Evolutionary conservation across 2,888 invertebrate genomes (phyloP).

Genomic region (Drosophila neutralis): DNA sequence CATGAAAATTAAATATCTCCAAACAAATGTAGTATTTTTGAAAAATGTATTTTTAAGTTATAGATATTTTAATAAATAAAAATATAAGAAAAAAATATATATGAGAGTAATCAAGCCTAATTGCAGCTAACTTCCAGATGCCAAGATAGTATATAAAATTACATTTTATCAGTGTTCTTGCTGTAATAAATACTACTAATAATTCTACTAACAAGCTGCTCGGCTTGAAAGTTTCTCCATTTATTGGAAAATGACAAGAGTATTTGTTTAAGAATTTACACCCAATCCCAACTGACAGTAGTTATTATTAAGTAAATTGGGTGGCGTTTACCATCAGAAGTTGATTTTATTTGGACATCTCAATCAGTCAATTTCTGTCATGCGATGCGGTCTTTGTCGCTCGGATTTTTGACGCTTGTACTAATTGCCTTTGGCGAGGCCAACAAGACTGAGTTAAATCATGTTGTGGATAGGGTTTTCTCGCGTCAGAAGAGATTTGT

Average conservation of each 20-base stretch:
- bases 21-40: background rate
- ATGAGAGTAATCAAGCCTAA: background rate
- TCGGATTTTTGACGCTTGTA: constrained; percentile 21
- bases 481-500: constrained; percentile 80
- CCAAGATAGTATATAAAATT: background rate
- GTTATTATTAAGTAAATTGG: constrained; percentile 27
- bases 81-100: background rate
- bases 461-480: constrained; percentile 74
- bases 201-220: background rate
- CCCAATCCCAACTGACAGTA: constrained; percentile 11
- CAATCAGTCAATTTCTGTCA: constrained; percentile 62
- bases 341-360: constrained; percentile 27
- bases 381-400: constrained; percentile 45
- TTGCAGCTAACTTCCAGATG: background rate
- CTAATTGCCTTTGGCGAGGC: background rate
- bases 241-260: background rate
- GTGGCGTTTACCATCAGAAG: constrained; percentile 1
- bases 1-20: background rate
- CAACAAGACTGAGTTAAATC: constrained; percentile 57
- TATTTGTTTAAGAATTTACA: constrained; percentile 57
- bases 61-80: too few species aligned
- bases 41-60: background rate
- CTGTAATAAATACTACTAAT: background rate
- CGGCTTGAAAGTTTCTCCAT: background rate
- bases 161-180: background rate